Percentiles rank a stretch among this genome's conserved stretches.
Evolutionary conservation across 2,113 vertebrate genomes (phyloP).

Genomic region (Holacanthus passer): DNA sequence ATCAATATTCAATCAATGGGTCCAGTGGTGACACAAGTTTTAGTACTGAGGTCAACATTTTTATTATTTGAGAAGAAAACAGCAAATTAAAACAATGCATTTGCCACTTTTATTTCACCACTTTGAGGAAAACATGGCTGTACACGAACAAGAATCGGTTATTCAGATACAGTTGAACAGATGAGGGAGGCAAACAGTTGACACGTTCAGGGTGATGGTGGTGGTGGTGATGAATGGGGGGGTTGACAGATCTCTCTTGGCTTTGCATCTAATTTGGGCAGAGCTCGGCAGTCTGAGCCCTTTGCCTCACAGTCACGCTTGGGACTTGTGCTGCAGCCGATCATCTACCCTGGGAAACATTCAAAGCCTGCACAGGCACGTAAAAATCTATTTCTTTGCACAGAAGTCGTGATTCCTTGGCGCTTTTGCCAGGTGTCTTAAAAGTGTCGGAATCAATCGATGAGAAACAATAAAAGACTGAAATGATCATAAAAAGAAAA

Average conservation of each 20-base stretch:
- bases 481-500: slow-evolving; percentile 71
- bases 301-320: slow-evolving; percentile 58
- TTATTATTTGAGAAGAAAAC: slow-evolving; percentile 76
- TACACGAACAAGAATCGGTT: slow-evolving; percentile 83
- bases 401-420: slow-evolving; percentile 44
- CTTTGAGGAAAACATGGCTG: slow-evolving; percentile 89
- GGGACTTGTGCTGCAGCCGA: slow-evolving; percentile 47
- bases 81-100: slow-evolving; percentile 81
- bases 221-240: neutral
- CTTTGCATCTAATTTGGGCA: slow-evolving; percentile 52
- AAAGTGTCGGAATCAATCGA: slow-evolving; percentile 28
- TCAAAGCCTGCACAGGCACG: slow-evolving; percentile 63
- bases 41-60: slow-evolving; percentile 66
- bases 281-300: slow-evolving; percentile 54
- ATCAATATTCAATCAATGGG: no score
- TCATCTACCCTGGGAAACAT: slow-evolving; percentile 46
- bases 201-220: slow-evolving; percentile 47
- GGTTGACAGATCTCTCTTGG: slow-evolving; percentile 52
- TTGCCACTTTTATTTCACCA: slow-evolving; percentile 90
- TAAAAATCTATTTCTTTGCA: slow-evolving; percentile 42
- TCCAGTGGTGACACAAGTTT: slow-evolving; percentile 1
- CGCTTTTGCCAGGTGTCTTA: slow-evolving; percentile 27
- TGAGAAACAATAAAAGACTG: slow-evolving; percentile 59
- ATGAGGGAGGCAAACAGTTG: slow-evolving; percentile 71
- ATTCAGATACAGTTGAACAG: slow-evolving; percentile 82